Evolutionary conservation across 2,888 invertebrate genomes (phyloP), one percentile per base, ranked within the genome.

Genomic region (Drosophila nr. fundita): DNA sequence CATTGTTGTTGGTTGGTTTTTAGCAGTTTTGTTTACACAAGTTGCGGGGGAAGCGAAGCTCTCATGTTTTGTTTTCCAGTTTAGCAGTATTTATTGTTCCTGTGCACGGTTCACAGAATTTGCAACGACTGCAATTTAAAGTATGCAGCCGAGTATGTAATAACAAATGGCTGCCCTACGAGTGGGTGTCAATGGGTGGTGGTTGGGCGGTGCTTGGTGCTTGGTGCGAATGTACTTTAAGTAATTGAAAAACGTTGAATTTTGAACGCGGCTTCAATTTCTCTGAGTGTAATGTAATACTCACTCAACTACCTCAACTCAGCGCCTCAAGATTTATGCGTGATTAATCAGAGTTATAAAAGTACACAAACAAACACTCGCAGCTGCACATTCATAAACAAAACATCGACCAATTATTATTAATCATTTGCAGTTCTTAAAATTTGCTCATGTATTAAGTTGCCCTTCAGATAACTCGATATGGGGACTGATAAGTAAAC

Each of bases 51-150:
- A 13, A 8, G 38, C n/a, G 55, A n/a, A 67, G 68, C 80, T 68
- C 83, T 73, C 84, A 68, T 78, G 78, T 71, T 88, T 83, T 80
- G 73, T 80, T 80, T 66, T 68, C 45, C 78, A 68, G 76, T 70
- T 67, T 67, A 69, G 34, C 72, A 74, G 45, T 84, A 81, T 84
- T 84, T 84, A 84, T 84, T 87, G 84, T 84, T 89, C 83, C 84
- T 89, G 84, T 76, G 71, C 75, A 75, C 78, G 83, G 78, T 88
- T 89, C 89, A 80, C 55, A 70, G 89, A 89, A 84, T 81, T 87
- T 72, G 76, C 84, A 78, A 61, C 60, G 70, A 66, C 62, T 75
- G 86, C 80, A 88, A 81, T 81, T 74, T 81, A 75, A 74, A 78
- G 78, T 78, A 70, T 78, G 75, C 53, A 64, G 45, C 45, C 50